These are phyloP conservation scores for Deladenus siricidicola DNA, from an alignment of 2,888 invertebrate species.

Conservation along the genomic window DNA sequence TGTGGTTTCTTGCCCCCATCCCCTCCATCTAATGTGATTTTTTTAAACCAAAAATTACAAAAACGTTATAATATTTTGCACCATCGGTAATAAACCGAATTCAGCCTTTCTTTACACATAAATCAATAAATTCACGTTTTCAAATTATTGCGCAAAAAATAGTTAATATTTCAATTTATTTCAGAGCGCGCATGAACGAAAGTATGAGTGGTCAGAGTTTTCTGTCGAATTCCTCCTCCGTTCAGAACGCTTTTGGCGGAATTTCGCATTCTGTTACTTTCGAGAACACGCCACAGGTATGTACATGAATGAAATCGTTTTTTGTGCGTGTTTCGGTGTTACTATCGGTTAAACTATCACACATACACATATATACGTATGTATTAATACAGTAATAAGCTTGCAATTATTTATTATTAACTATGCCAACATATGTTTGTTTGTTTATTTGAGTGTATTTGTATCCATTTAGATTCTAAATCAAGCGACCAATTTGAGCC, in stretches of 20 bases:
- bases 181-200: slow-evolving; percentile 33
- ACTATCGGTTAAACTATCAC: too few relatives aligned
- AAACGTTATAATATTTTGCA: too few relatives aligned
- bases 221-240: slow-evolving; percentile 25
- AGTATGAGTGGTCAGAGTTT: slow-evolving; percentile 35
- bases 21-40: too few relatives aligned
- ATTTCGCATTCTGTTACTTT: slow-evolving; percentile 16
- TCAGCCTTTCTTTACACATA: neutral
- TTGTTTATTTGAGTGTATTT: neutral
- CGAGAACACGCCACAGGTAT: slow-evolving; percentile 14
- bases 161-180: neutral
- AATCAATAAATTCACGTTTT: neutral
- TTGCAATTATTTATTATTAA: neutral
- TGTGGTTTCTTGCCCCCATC: too few relatives aligned
- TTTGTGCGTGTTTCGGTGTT: too few relatives aligned
- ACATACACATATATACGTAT: too few relatives aligned
- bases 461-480: too few relatives aligned
- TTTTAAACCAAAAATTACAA: too few relatives aligned
- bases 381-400: neutral
- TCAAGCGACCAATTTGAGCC: neutral
- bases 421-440: neutral
- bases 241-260: slow-evolving; percentile 1
- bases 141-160: neutral
- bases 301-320: neutral
- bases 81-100: too few relatives aligned